Percentiles rank a stretch among this genome's conserved stretches.
Evolutionary conservation across 2,797 vertebrate genomes (phyloP).

Genomic region (Argentina silus): DNA sequence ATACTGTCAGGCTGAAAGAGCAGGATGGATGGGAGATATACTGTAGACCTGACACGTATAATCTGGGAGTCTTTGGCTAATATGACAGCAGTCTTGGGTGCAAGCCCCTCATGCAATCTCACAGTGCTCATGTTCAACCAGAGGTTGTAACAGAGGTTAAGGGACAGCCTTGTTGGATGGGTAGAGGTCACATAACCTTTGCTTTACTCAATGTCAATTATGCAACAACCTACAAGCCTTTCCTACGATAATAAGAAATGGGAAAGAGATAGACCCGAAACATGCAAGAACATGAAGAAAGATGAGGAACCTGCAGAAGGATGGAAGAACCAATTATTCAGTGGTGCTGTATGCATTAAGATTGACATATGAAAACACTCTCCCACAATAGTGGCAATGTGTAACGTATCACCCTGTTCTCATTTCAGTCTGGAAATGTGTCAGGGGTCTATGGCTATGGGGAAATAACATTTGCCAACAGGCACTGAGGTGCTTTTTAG

Average conservation of each 20-base stretch:
- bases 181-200: background rate
- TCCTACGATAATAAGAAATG: background rate
- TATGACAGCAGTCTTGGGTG: background rate
- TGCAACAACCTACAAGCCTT: background rate
- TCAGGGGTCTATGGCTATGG: no score
- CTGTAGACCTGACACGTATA: background rate
- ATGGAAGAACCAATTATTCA: background rate
- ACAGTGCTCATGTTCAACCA: no score
- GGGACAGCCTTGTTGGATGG: background rate
- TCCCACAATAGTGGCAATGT: background rate
- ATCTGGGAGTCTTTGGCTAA: background rate
- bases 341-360: background rate
- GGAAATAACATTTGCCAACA: no score
- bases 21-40: background rate
- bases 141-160: background rate
- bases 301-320: background rate
- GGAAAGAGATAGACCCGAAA: background rate
- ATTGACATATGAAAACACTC: background rate
- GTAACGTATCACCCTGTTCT: background rate
- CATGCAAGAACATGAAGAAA: background rate
- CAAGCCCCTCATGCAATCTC: no score
- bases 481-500: background rate
- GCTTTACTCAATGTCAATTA: background rate
- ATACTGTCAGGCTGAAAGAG: slow-evolving; percentile 7
- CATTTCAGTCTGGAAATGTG: background rate